A percentile compares a stretch with the other conserved stretches of the same genome.
phyloP scores from a whole-genome alignment of 2,797 vertebrate species.

The Dryobates pubescens region DNA sequence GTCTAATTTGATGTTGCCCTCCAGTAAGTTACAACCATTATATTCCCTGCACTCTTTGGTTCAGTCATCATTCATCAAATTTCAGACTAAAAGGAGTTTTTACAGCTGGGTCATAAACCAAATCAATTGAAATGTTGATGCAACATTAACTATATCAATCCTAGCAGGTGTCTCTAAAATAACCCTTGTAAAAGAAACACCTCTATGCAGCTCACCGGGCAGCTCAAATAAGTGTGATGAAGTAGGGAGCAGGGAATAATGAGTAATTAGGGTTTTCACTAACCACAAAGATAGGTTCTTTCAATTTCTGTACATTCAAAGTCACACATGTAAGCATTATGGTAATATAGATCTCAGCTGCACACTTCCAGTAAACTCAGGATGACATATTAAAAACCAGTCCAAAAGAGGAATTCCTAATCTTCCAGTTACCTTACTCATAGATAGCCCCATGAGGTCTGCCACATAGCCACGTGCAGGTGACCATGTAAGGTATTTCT shows the following conservation, averaged over 20 bases:
- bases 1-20: conserved; percentile 59
- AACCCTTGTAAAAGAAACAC: conserved; percentile 75
- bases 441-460: background rate
- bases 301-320: conserved; percentile 45
- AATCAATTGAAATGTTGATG: conserved; percentile 82
- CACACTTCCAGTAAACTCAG: conserved; percentile 32
- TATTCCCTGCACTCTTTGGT: conserved; percentile 57
- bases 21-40: conserved; percentile 38
- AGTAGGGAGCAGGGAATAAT: conserved; percentile 38
- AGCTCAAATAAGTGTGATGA: conserved; percentile 10
- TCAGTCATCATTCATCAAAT: conserved; percentile 74
- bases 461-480: background rate
- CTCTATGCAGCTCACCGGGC: conserved; percentile 40
- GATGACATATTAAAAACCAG: conserved; percentile 65
- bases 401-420: conserved; percentile 18
- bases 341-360: conserved; percentile 18
- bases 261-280: conserved; percentile 50
- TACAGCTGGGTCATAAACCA: conserved; percentile 82
- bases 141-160: conserved; percentile 74
- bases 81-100: conserved; percentile 78
- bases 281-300: conserved; percentile 54
- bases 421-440: conserved; percentile 21
- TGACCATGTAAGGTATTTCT: background rate
- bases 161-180: conserved; percentile 79
- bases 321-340: background rate